Percentiles rank a stretch among this genome's conserved stretches.
Conservation (phyloP, 2,888 invertebrate species). For the Nasonia oneida region DNA sequence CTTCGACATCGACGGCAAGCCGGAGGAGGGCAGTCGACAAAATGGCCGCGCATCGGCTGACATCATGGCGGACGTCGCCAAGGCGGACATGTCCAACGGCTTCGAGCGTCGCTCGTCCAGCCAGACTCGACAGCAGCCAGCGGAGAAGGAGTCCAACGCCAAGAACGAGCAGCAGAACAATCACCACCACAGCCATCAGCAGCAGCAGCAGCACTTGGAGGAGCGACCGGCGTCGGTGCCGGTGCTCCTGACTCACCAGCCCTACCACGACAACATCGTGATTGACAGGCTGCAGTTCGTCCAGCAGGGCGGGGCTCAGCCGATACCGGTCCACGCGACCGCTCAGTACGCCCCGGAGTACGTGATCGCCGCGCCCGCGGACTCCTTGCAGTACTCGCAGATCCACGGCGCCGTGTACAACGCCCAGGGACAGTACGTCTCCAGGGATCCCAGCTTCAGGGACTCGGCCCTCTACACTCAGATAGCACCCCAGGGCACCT, state of each 20-base stretch:
- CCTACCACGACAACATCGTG: slow-evolving; percentile 69
- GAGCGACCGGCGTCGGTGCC: slow-evolving; percentile 72
- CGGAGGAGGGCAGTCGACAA: slow-evolving; percentile 68
- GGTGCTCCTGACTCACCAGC: slow-evolving; percentile 71
- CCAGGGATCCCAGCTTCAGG: slow-evolving; percentile 73
- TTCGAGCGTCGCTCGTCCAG: slow-evolving; percentile 39
- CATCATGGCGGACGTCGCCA: slow-evolving; percentile 41
- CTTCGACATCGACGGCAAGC: slow-evolving; percentile 68
- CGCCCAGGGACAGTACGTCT: slow-evolving; percentile 74
- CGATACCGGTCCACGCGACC: slow-evolving; percentile 72
- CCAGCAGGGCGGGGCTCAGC: slow-evolving; percentile 74
- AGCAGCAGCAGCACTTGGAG: slow-evolving; percentile 63
- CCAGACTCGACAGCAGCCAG: slow-evolving; percentile 17
- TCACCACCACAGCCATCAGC: neutral
- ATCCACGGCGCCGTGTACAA: slow-evolving; percentile 74
- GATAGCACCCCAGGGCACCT: slow-evolving; percentile 71
- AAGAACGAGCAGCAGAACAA: slow-evolving; percentile 43
- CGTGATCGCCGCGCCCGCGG: slow-evolving; percentile 64
- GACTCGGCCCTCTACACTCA: slow-evolving; percentile 72
- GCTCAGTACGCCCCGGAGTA: slow-evolving; percentile 74
- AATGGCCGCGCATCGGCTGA: slow-evolving; percentile 69
- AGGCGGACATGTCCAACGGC: slow-evolving; percentile 58
- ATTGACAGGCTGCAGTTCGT: slow-evolving; percentile 72
- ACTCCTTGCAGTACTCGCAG: slow-evolving; percentile 73
- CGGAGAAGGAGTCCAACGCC: slow-evolving; percentile 66